These are phyloP conservation scores for Dendrolimus punctatus DNA, from an alignment of 1,140 invertebrate genomes.

Conservation along the genomic window DNA sequence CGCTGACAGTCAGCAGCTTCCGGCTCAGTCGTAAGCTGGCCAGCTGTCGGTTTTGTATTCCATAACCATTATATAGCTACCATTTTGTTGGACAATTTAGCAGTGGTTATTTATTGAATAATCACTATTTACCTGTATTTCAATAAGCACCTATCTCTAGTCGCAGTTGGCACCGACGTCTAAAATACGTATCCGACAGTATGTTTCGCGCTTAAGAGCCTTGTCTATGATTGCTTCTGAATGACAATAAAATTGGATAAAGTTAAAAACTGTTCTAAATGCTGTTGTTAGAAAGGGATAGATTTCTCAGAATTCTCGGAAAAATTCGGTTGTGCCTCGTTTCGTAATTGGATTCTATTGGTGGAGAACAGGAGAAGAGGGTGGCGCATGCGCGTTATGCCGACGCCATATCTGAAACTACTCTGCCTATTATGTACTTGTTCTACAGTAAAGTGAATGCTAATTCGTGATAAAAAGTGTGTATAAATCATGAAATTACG, in stretches of 20 bases:
- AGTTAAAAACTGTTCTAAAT: slow-evolving; percentile 21
- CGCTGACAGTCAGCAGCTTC: too few species aligned
- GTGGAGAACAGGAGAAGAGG: slow-evolving; percentile 40
- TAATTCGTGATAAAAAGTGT: slow-evolving; percentile 51
- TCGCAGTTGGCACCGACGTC: not conserved
- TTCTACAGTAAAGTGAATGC: slow-evolving; percentile 47
- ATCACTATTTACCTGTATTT: not conserved
- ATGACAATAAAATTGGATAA: slow-evolving; percentile 3
- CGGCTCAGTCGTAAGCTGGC: too few species aligned
- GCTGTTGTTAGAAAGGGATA: slow-evolving; percentile 22
- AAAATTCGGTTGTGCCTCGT: slow-evolving; percentile 42
- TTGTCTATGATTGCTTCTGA: not conserved
- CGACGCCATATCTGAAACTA: slow-evolving; percentile 70
- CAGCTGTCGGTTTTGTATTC: too few species aligned
- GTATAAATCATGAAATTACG: slow-evolving; percentile 50
- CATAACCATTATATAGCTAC: too few species aligned
- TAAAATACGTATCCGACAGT: too few species aligned
- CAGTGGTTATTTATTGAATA: too few species aligned
- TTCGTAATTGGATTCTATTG: slow-evolving; percentile 47
- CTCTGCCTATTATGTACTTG: slow-evolving; percentile 62
- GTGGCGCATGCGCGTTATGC: slow-evolving; percentile 71
- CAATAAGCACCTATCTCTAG: not conserved
- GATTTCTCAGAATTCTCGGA: slow-evolving; percentile 29
- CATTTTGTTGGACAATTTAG: too few species aligned
- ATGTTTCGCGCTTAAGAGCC: too few species aligned